These are phyloP conservation scores for Drosophila atripex DNA, from an alignment of 2,888 invertebrate species.

Conservation along the genomic window DNA sequence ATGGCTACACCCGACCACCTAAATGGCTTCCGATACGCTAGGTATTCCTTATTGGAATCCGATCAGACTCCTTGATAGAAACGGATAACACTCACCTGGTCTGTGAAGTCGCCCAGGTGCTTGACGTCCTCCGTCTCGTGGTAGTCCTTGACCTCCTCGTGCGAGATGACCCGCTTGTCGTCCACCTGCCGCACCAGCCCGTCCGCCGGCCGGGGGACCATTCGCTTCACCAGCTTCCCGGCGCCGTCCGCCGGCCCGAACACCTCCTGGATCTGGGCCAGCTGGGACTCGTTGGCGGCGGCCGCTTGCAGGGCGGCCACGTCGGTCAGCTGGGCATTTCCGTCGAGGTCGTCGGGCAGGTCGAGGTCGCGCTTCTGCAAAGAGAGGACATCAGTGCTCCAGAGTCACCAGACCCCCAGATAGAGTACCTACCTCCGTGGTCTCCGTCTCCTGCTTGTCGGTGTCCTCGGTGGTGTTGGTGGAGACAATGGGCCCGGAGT, in stretches of 20 bases:
- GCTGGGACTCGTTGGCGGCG: constrained; percentile 62
- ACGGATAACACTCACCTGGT: constrained; percentile 88
- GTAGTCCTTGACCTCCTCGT: constrained; percentile 92
- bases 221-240: constrained; percentile 79
- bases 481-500: constrained; percentile 95
- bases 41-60: too few relatives aligned
- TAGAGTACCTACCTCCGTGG: constrained; percentile 88
- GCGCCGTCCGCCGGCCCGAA: constrained; percentile 59
- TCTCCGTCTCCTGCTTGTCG: constrained; percentile 94
- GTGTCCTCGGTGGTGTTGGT: constrained; percentile 96
- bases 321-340: constrained; percentile 63
- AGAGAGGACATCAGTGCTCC: neutral
- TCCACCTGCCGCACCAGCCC: constrained; percentile 92
- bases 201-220: constrained; percentile 87
- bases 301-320: constrained; percentile 59
- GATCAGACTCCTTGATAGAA: too few relatives aligned
- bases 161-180: constrained; percentile 90
- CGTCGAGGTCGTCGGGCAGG: constrained; percentile 73
- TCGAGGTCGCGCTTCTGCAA: constrained; percentile 80
- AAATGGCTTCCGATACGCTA: too few relatives aligned
- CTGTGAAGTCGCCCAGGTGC: constrained; percentile 93
- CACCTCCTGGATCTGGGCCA: constrained; percentile 65
- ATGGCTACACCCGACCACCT: too few relatives aligned
- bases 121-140: constrained; percentile 93
- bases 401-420: neutral